Evolutionary conservation across 1,140 invertebrate species (phyloP), one percentile per base, ranked within the genome.

Genomic region (Bilobella aurantiaca): DNA sequence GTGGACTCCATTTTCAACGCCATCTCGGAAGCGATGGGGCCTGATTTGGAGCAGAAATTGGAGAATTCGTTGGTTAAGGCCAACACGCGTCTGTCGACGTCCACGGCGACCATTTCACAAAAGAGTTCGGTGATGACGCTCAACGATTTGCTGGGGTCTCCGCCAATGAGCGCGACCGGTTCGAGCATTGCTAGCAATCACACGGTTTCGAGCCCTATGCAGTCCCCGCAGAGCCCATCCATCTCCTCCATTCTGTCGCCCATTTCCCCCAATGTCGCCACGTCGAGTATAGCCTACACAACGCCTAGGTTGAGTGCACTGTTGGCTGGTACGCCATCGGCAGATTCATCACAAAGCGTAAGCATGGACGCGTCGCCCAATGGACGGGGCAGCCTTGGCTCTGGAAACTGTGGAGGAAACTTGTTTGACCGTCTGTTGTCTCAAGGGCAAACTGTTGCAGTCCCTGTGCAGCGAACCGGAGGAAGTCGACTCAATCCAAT

Each of bases 271-370:
- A 62, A 62, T 27, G 27, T 62, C 12, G 32, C 28, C 3, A 14
- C 59, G 3, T 47, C 46, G 18, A 65, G 63, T 42, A 58, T 69
- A 23, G 64, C 34, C 3, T 72, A 68, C 3, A 62, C 68, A 3
- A 72, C 71, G 1, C 71, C 71, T 21, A 47, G 71, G 49, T 56
- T 72, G 1, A 70, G 69, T 1, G 71, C 71, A n/a, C 53, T 72
- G 8, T 57, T 72, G 2, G 71, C 71, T 1, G 71, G 71, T 1
- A 58, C 64, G 3, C 71, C 71, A 0, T 69, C 68, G 0, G 71
- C 71, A 21, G 71, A 72, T 34, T 63, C 66, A 14, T 27, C 32
- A 12, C 3, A 53, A 14, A 42, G n/a, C 34, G n/a, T 37, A 5
- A 8, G 3, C n/a, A 2, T 65, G 14, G 12, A 42, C 21, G 32